Percentiles rank a stretch among this genome's conserved stretches.
These are phyloP conservation scores for Dasypus novemcinctus DNA, from an alignment of 2,113 vertebrate genomes.

Conservation along the genomic window DNA sequence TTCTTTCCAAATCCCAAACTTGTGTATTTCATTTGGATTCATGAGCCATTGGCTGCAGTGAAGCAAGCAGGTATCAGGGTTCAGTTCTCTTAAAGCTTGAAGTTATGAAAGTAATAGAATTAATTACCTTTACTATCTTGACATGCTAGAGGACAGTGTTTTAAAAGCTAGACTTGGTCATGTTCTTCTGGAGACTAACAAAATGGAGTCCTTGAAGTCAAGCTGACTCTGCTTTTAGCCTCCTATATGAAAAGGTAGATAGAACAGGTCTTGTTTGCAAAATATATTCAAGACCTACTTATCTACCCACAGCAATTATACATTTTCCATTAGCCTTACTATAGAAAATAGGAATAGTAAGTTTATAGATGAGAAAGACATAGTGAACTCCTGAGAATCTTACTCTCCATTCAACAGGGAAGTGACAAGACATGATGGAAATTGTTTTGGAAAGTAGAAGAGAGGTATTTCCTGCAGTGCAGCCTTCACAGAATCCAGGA, in stretches of 20 bases:
- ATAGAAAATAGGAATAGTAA: background rate
- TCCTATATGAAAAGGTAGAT: slow-evolving; percentile 87
- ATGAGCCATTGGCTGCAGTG: background rate
- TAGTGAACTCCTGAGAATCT: background rate
- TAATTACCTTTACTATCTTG: background rate
- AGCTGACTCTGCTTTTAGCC: slow-evolving; percentile 83
- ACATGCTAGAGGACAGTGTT: background rate
- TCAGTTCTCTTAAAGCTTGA: background rate
- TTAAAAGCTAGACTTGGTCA: background rate
- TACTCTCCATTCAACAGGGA: background rate
- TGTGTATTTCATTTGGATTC: background rate
- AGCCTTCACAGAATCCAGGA: background rate
- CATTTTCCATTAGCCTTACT: background rate
- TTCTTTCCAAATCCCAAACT: background rate
- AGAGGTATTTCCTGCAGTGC: background rate
- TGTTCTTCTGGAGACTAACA: slow-evolving; percentile 85
- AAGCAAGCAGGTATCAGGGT: background rate
- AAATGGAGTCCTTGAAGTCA: slow-evolving; percentile 82
- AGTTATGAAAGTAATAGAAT: background rate
- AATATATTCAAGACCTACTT: slow-evolving; percentile 83
- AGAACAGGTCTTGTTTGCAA: slow-evolving; percentile 87
- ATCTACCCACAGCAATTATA: slow-evolving; percentile 81
- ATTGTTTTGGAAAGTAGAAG: background rate
- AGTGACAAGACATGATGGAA: background rate
- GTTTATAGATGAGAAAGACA: background rate